phyloP scores from a whole-genome alignment of 1,140 invertebrate genomes.

The Drosophila willistoni region DNA sequence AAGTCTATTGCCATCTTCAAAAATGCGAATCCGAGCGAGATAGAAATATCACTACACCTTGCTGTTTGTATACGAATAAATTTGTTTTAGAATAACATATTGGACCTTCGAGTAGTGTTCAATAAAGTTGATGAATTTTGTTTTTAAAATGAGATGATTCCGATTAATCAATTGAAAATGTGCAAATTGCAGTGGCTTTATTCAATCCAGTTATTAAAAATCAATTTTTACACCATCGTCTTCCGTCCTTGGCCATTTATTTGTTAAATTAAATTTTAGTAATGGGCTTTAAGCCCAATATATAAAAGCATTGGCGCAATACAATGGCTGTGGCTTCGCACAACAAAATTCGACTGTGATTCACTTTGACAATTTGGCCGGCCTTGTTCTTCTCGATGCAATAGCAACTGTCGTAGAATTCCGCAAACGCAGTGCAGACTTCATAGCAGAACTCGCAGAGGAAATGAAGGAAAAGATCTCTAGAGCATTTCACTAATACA shows the following conservation, averaged over 20 bases:
- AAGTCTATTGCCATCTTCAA: no score
- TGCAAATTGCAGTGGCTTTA: background rate
- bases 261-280: slow-evolving; percentile 90
- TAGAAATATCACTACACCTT: no score
- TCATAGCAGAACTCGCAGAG: slow-evolving; percentile 99
- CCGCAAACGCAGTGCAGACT: slow-evolving; percentile 94
- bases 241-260: background rate
- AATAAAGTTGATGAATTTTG: no score
- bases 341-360: slow-evolving; percentile 94
- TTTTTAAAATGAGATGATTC: no score
- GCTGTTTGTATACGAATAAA: no score
- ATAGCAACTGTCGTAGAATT: slow-evolving; percentile 99
- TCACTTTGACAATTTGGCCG: slow-evolving; percentile 91
- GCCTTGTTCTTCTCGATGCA: slow-evolving; percentile 95
- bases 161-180: background rate
- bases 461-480: slow-evolving; percentile 93
- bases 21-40: no score
- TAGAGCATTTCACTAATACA: slow-evolving; percentile 91
- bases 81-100: no score
- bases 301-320: slow-evolving; percentile 93
- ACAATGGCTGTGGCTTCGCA: slow-evolving; percentile 96
- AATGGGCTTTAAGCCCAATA: slow-evolving; percentile 96
- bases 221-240: background rate
- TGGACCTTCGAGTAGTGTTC: no score
- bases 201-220: background rate